These are phyloP conservation scores for Menura novaehollandiae DNA, from an alignment of 2,113 vertebrate genomes.

Conservation along the genomic window DNA sequence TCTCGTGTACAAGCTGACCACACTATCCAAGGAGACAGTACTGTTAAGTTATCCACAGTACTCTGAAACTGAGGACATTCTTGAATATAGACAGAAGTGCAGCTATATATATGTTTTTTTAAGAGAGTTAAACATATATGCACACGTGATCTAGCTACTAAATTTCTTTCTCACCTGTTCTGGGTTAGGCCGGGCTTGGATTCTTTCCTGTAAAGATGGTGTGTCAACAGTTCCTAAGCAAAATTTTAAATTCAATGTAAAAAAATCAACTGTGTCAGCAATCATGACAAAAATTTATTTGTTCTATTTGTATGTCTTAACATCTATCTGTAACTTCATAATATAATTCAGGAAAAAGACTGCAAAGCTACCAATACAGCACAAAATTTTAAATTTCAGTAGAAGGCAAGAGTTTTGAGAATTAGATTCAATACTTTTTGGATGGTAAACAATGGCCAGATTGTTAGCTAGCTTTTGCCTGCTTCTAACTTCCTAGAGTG, in stretches of 20 bases:
- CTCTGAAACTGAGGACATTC: neutral
- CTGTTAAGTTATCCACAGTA: neutral
- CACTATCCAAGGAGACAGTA: neutral
- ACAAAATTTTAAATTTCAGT: neutral
- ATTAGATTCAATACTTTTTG: neutral
- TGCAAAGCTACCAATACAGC: neutral
- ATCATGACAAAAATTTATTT: neutral
- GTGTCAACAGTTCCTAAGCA: conserved; percentile 89
- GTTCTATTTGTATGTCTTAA: neutral
- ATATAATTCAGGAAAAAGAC: neutral
- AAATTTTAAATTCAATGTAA: neutral
- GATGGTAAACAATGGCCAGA: neutral
- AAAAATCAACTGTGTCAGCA: neutral
- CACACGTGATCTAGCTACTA: neutral
- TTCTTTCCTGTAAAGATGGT: conserved; percentile 87
- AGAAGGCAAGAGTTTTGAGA: neutral
- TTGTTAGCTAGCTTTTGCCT: neutral
- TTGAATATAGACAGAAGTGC: neutral
- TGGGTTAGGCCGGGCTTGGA: conserved; percentile 84
- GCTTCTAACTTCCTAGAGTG: neutral
- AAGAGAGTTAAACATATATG: neutral
- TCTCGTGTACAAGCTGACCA: neutral
- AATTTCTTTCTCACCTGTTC: conserved; percentile 78
- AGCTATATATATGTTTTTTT: neutral
- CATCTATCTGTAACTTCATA: neutral